A percentile compares a stretch with the other conserved stretches of the same genome.
Conservation (phyloP, 2,888 invertebrate genomes). For the Criorhina ranunculi region DNA sequence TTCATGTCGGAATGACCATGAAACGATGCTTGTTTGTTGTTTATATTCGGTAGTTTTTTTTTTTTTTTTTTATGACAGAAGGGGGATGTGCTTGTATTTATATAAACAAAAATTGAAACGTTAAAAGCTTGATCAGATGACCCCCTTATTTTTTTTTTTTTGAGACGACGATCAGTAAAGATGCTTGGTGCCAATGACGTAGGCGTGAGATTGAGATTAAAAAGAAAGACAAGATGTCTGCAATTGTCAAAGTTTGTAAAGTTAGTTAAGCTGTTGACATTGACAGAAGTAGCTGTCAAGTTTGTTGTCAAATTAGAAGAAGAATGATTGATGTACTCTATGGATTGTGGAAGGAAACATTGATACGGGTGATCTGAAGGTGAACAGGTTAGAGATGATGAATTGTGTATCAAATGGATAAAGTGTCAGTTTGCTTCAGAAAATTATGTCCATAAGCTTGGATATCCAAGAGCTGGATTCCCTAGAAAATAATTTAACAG, state of each 20-base stretch:
- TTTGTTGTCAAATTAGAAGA: not conserved
- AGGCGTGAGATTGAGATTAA: constrained; percentile 4
- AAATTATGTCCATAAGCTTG: no score
- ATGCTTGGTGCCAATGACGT: constrained; percentile 10
- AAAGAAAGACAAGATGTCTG: not conserved
- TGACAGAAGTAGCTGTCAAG: not conserved
- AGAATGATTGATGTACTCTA: not conserved
- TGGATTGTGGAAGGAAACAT: not conserved
- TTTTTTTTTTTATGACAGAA: constrained; percentile 18
- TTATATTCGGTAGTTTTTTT: constrained; percentile 3
- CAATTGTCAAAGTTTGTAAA: not conserved
- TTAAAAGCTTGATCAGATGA: constrained; percentile 1
- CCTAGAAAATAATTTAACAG: no score
- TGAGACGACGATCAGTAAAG: not conserved
- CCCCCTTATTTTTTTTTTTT: not conserved
- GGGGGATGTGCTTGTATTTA: not conserved
- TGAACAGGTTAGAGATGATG: no score
- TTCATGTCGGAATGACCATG: constrained; percentile 56
- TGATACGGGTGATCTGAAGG: no score
- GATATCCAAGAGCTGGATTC: no score
- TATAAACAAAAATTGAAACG: not conserved
- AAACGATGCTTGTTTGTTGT: constrained; percentile 22
- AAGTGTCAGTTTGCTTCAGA: no score
- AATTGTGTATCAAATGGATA: no score
- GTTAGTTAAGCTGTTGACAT: not conserved